Conservation (phyloP, 2,797 vertebrate species). For the Merluccius polli region DNA sequence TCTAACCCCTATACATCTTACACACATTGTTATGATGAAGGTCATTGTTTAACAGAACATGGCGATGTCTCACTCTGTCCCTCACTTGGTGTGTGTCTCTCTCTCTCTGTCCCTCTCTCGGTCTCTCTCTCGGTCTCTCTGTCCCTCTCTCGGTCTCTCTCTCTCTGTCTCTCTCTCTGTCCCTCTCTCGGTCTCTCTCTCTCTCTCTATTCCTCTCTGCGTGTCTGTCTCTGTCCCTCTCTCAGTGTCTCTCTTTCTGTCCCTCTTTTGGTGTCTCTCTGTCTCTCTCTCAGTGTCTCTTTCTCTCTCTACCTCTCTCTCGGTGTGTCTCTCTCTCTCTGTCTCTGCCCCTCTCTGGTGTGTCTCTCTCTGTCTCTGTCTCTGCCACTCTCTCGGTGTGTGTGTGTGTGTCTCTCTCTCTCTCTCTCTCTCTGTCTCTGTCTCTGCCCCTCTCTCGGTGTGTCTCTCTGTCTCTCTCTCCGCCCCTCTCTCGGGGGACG, state of each 20-base stretch:
- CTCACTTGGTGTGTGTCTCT: no score
- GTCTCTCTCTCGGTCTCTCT: background rate
- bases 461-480: background rate
- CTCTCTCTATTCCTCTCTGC: no score
- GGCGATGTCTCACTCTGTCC: background rate
- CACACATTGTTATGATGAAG: slow-evolving; percentile 17
- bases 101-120: slow-evolving; percentile 5
- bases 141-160: slow-evolving; percentile 1
- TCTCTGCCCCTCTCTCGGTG: background rate
- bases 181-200: no score
- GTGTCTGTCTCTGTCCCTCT: background rate
- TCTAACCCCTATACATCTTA: background rate
- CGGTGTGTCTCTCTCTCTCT: background rate
- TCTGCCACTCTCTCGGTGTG: background rate
- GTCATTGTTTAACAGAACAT: slow-evolving; percentile 3
- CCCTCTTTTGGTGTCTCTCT: background rate
- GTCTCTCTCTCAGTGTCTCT: background rate
- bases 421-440: slow-evolving; percentile 5
- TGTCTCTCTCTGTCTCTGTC: slow-evolving; percentile 7
- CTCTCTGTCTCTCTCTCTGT: background rate
- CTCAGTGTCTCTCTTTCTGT: no score
- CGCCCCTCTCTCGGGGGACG: slow-evolving; percentile 32
- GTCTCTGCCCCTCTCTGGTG: background rate
- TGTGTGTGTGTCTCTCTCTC: background rate
- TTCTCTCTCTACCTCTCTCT: slow-evolving; percentile 3